Percentiles rank a stretch among this genome's conserved stretches.
Conservation (phyloP, 2,797 vertebrate species). For the Acrossocheilus wenchowensis region DNA sequence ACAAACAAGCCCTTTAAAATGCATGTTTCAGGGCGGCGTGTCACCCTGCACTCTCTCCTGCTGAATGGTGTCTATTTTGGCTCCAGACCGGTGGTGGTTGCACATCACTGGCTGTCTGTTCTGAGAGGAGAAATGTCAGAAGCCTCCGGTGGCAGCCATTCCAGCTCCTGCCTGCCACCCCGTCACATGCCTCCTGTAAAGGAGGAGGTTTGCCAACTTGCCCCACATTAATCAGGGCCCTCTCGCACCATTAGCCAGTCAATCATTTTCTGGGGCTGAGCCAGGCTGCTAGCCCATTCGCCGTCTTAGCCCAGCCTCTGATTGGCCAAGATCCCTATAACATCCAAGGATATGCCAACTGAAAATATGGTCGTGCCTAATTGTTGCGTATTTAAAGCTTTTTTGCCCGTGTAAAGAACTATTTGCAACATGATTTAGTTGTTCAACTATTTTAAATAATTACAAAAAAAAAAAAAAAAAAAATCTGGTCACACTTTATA, state of each 20-base stretch:
- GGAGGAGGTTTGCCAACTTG: constrained; percentile 59
- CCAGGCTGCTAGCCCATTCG: constrained; percentile 46
- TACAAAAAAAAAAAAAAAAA: no score
- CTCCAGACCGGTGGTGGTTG: constrained; percentile 55
- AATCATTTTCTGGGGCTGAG: constrained; percentile 61
- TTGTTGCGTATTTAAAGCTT: not conserved
- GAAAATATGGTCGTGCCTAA: constrained; percentile 29
- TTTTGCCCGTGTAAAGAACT: not conserved
- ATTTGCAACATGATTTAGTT: not conserved
- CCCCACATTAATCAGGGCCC: constrained; percentile 62
- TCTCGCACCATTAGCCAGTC: constrained; percentile 62
- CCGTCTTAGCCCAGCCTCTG: constrained; percentile 46
- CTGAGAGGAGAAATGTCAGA: constrained; percentile 61
- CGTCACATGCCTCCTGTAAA: constrained; percentile 59
- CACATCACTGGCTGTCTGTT: constrained; percentile 62
- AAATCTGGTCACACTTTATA: no score
- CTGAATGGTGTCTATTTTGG: constrained; percentile 62
- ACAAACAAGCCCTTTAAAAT: constrained; percentile 54
- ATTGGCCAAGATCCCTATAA: constrained; percentile 49
- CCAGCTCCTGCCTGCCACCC: constrained; percentile 51
- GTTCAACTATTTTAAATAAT: not conserved
- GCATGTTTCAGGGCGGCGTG: constrained; percentile 33
- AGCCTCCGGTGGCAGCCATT: constrained; percentile 58
- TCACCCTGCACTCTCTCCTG: constrained; percentile 45
- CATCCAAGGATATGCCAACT: constrained; percentile 43